These are phyloP conservation scores for Tadarida brasiliensis DNA, from an alignment of 2,797 vertebrate genomes.

Conservation along the genomic window DNA sequence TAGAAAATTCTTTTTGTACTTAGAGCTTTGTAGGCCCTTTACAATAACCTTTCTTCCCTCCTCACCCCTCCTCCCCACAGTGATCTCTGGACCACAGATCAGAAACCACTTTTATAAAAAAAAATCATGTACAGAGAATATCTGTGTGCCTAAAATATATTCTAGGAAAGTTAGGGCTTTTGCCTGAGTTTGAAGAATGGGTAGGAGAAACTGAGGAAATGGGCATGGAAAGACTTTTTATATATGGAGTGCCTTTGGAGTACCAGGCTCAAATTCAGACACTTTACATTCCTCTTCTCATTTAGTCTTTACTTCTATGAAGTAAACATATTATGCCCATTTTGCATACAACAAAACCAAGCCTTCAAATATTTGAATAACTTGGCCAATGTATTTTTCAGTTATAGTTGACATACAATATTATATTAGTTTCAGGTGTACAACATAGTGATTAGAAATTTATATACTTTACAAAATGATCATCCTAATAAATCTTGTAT, in stretches of 20 bases:
- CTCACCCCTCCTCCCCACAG: not conserved
- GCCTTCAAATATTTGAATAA: not conserved
- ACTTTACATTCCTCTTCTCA: not conserved
- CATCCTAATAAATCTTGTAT: not conserved
- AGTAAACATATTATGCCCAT: not conserved
- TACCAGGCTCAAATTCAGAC: not conserved
- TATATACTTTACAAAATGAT: not conserved
- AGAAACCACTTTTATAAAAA: not conserved
- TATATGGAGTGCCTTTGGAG: not conserved
- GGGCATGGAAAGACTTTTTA: not conserved
- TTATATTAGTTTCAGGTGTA: not conserved
- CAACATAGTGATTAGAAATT: not conserved
- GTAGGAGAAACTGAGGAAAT: slow-evolving; percentile 26
- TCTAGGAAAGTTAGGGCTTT: not conserved
- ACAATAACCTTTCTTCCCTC: not conserved
- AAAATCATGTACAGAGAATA: slow-evolving; percentile 31
- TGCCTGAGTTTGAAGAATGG: not conserved
- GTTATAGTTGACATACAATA: not conserved
- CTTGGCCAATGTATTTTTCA: not conserved
- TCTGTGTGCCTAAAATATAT: slow-evolving; percentile 1
- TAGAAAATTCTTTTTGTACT: not conserved
- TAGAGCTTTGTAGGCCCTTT: not conserved
- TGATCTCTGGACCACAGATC: slow-evolving; percentile 12
- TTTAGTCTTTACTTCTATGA: slow-evolving; percentile 1
- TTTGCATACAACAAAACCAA: not conserved